Evolutionary conservation across 2,797 vertebrate genomes (phyloP).

Genomic region (Silurus lanzhouensis): DNA sequence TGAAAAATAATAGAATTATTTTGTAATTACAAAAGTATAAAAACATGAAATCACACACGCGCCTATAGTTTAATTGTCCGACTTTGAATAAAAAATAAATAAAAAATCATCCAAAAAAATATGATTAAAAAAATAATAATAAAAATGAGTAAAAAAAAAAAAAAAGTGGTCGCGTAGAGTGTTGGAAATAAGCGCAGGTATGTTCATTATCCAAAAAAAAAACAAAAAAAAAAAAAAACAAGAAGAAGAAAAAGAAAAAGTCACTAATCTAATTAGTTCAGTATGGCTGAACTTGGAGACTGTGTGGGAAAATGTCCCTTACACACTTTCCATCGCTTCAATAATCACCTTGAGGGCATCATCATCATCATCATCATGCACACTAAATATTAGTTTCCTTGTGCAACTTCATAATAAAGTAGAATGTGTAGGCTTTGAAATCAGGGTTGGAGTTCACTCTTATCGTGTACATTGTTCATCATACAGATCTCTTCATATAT

Average conservation of each 20-base stretch:
- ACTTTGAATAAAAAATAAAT: too few species aligned
- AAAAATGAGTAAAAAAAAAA: too few species aligned
- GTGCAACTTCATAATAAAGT: background rate
- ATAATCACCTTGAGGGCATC: background rate
- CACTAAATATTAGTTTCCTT: background rate
- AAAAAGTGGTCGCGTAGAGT: background rate
- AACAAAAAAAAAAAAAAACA: too few species aligned
- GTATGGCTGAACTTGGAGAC: slow-evolving; percentile 77
- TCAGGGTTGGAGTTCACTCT: too few species aligned
- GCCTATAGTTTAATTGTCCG: too few species aligned
- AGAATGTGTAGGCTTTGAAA: background rate
- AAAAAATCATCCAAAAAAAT: too few species aligned
- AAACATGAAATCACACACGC: too few species aligned
- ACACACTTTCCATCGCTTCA: slow-evolving; percentile 57
- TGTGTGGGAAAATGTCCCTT: slow-evolving; percentile 78
- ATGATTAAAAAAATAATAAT: too few species aligned
- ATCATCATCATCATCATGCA: background rate
- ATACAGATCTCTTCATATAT: background rate
- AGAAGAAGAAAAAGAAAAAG: slow-evolving; percentile 53
- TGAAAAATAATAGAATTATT: too few species aligned
- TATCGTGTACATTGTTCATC: too few species aligned
- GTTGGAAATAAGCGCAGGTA: slow-evolving; percentile 58
- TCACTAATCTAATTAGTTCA: slow-evolving; percentile 84
- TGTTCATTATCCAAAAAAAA: slow-evolving; percentile 61
- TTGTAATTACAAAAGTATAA: too few species aligned